Evolutionary conservation across 2,113 vertebrate genomes (phyloP), one percentile per base, ranked within the genome.

Genomic region (Phalacrocorax carbo): DNA sequence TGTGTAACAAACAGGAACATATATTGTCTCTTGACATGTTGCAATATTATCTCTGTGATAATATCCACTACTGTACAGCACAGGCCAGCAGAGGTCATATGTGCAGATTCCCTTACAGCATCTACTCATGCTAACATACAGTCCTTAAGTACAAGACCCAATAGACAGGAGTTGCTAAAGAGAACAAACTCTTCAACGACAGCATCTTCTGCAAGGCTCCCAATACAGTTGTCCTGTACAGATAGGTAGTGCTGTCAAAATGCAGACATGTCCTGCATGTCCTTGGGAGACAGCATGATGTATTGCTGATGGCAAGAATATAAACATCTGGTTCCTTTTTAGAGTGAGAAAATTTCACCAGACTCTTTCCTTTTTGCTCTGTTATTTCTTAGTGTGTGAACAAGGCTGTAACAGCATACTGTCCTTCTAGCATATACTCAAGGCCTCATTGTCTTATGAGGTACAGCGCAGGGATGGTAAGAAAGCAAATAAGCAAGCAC

Each of bases 41-140:
- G 20, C 58, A 60, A 6, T n/a, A 38, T 66, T 44, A 54, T 23
- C 10, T 40, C 34, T 48, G 23, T 22, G 44, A 9, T n/a, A 78
- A 40, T 29, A n/a, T n/a, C 15, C 20, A 48, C 20, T 17, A 26
- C 8, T 0, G 0, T 3, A 2, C 27, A 49, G 27, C n/a, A 64
- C 13, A 70, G 49, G 48, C 36, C 48, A 57, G 19, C 36, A 71
- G 0, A 1, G 34, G 51, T n/a, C 20, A 46, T 34, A 66, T 36
- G 20, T 1, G 0, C 44, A 19, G 64, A 42, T 64, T 64, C 22
- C 13, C 6, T 51, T 57, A n/a, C 1, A 4, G 49, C 60, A 40
- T 21, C 58, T 71, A 4, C 25, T 60, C 14, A 27, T 11, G 58
- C 0, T 1, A 36, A 64, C 42, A 23, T 10, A 32, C 0, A 2